Evolutionary conservation across 2,113 vertebrate species (phyloP), one percentile per base, ranked within the genome.

Genomic region (Polyodon spathula): DNA sequence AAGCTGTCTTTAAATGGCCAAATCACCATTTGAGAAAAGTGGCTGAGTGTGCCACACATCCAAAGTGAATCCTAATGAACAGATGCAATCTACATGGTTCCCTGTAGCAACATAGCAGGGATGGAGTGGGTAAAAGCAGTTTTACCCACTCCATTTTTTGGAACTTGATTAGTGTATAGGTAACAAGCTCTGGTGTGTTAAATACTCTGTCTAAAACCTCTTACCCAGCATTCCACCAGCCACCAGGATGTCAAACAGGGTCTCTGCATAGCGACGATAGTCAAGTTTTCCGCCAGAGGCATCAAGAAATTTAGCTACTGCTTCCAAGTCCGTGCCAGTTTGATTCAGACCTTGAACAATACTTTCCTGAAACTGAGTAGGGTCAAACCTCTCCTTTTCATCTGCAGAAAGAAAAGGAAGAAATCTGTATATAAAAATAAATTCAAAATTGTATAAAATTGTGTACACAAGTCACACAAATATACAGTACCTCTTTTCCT

Each of bases 301-400:
- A 93, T 99, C 96, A 73, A 99, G 95, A 83, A 99, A 99, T 80
- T 96, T 97, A 52, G 95, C 93, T 63, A 98, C 96, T 66, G 95
- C 96, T 87, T 98, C 96, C 89, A 98, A 93, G 75, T 99, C 96
- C 86, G 88, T 87, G 85, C 95, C 95, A 85, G 93, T 94, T 93
- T 99, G 94, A 66, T 90, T 97, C 94, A 99, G 92, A 88, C 96
- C 96, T 94, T 99, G 96, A 89, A 99, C 95, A 84, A 99, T 98
- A 86, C 93, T 96, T 92, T 99, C 96, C 88, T 98, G 95, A 90
- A 99, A 99, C 87, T 96, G 95, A 90, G 94, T 88, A 89, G 96
- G 96, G 86, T 99, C 96, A 97, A 99, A 99, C 76, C 94, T 99
- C 94, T 99, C 96, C 92, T 99, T 99, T 97, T 99, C 96, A 99